phyloP scores from a whole-genome alignment of 2,797 vertebrate genomes.

The Danio tinwini region DNA sequence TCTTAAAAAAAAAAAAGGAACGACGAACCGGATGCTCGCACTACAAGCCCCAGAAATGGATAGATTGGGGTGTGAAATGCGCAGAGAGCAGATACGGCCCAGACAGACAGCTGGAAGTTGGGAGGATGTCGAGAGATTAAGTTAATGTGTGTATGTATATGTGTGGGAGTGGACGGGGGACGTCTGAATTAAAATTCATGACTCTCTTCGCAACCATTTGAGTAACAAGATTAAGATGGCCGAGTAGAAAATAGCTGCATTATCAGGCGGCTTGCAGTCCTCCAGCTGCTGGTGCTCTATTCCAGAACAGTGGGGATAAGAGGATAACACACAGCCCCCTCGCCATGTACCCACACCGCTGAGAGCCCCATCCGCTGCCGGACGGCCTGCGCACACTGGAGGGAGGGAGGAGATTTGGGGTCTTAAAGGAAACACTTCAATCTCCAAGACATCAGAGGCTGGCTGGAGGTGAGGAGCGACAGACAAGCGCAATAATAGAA shows the following conservation, averaged over 20 bases:
- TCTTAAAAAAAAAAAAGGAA: conserved; percentile 63
- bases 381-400: conserved; percentile 53
- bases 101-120: conserved; percentile 66
- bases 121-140: conserved; percentile 83
- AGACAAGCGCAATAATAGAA: conserved; percentile 23
- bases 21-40: conserved; percentile 72
- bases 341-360: conserved; percentile 66
- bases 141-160: conserved; percentile 74
- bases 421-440: conserved; percentile 55
- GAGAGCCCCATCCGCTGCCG: conserved; percentile 39
- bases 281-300: conserved; percentile 99
- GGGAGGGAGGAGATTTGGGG: conserved; percentile 35
- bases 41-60: conserved; percentile 73
- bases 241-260: conserved; percentile 99
- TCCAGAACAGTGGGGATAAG: conserved; percentile 99
- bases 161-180: conserved; percentile 68
- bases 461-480: conserved; percentile 55
- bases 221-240: conserved; percentile 99
- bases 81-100: conserved; percentile 69
- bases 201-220: conserved; percentile 99
- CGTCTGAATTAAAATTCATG: conserved; percentile 99
- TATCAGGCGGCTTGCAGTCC: conserved; percentile 99
- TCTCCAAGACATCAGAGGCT: conserved; percentile 55
- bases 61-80: conserved; percentile 51
- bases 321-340: conserved; percentile 93